A percentile compares a stretch with the other conserved stretches of the same genome.
phyloP scores from a whole-genome alignment of 1,140 invertebrate species.

The Orius insidiosus region DNA sequence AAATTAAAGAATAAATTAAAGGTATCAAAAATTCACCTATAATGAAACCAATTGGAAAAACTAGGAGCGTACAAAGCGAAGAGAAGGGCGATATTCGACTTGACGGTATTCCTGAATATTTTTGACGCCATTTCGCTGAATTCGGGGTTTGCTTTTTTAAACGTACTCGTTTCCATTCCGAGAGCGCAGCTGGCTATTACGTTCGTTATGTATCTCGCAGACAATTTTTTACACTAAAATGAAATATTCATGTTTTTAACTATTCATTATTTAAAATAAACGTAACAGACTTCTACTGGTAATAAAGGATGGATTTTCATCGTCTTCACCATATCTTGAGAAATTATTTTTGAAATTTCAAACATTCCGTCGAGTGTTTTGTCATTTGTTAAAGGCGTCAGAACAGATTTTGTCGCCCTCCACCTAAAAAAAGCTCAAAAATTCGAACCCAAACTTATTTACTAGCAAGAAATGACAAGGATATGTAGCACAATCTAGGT shows the following conservation, averaged over 20 bases:
- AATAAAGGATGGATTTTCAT: no score
- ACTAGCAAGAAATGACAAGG: no score
- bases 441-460: no score
- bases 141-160: conserved; percentile 28
- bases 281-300: no score
- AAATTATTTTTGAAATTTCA: background rate
- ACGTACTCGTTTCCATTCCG: conserved; percentile 34
- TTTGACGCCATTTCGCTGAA: conserved; percentile 29
- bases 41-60: conserved; percentile 14
- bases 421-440: background rate
- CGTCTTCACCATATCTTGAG: background rate
- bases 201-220: conserved; percentile 33
- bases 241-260: no score
- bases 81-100: conserved; percentile 18
- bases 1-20: background rate
- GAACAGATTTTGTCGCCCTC: conserved; percentile 3
- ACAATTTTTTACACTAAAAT: conserved; percentile 20
- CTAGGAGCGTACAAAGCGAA: conserved; percentile 17
- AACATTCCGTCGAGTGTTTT: conserved; percentile 2
- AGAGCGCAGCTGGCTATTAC: conserved; percentile 36
- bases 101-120: conserved; percentile 24
- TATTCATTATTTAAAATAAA: no score
- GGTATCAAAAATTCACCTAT: conserved; percentile 7
- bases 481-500: no score
- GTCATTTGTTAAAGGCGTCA: background rate